These are phyloP conservation scores for Trichomalopsis sarcophagae DNA, from an alignment of 1,140 invertebrate genomes.

Conservation along the genomic window DNA sequence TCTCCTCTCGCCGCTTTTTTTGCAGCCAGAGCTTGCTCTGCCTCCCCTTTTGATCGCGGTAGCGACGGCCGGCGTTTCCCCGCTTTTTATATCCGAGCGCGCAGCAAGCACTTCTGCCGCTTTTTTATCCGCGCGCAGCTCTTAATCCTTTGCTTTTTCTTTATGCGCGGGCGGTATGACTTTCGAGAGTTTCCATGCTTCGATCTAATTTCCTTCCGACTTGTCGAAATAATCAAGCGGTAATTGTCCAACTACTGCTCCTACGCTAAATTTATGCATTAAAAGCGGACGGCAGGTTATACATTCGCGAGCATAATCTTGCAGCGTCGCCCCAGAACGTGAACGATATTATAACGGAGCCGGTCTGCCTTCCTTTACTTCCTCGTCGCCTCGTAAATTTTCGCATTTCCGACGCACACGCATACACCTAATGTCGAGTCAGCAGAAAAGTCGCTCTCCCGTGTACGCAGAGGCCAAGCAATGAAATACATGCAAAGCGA, in stretches of 20 bases:
- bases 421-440: conserved; percentile 17
- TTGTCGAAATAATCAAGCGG: background rate
- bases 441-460: conserved; percentile 23
- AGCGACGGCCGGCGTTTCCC: background rate
- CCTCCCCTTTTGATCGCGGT: conserved; percentile 15
- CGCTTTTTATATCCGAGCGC: background rate
- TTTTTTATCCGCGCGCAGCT: background rate
- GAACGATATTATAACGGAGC: background rate
- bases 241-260: background rate
- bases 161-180: background rate
- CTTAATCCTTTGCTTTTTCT: background rate
- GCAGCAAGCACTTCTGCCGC: background rate
- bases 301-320: background rate
- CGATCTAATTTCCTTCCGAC: background rate
- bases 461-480: background rate
- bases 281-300: background rate
- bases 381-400: conserved; percentile 26
- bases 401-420: conserved; percentile 4
- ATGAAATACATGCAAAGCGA: background rate
- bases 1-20: conserved; percentile 5
- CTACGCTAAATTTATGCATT: too few relatives aligned
- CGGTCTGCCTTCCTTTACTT: background rate
- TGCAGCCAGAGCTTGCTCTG: background rate
- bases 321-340: background rate
- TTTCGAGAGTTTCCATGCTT: background rate